These are phyloP conservation scores for Neoniphon sammara DNA, from an alignment of 2,797 vertebrate genomes.

Conservation along the genomic window DNA sequence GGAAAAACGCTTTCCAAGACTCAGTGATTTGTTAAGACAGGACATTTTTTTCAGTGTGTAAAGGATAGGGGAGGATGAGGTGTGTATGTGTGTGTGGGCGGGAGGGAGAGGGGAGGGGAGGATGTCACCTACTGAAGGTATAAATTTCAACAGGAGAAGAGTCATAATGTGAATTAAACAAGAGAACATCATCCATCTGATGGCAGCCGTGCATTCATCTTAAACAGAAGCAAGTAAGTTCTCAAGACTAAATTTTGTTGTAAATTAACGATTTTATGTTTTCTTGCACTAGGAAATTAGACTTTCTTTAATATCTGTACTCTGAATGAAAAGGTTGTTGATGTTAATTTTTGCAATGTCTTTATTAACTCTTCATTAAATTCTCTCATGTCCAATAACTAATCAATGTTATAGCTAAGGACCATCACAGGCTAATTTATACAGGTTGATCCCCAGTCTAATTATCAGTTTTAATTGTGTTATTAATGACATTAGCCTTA, in stretches of 20 bases:
- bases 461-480: too few relatives aligned
- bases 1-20: too few relatives aligned
- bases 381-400: background rate
- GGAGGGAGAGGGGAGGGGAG: conserved; percentile 38
- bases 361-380: background rate
- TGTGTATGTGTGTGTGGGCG: conserved; percentile 21
- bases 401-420: background rate
- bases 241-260: background rate
- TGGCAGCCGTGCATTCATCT: conserved; percentile 1
- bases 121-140: conserved; percentile 44
- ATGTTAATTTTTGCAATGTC: background rate
- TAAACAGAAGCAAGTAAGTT: conserved; percentile 48
- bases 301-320: background rate
- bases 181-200: conserved; percentile 5
- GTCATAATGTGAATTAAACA: conserved; percentile 9
- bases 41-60: conserved; percentile 22
- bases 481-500: too few relatives aligned
- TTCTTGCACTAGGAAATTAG: background rate
- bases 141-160: conserved; percentile 53
- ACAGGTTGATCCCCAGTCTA: too few relatives aligned
- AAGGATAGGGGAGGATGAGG: background rate
- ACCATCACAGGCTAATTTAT: too few relatives aligned
- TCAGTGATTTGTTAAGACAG: too few relatives aligned
- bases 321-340: background rate
- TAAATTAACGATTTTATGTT: background rate